phyloP scores from a whole-genome alignment of 1,140 invertebrate species.

The Zaprionus camerounensis region DNA sequence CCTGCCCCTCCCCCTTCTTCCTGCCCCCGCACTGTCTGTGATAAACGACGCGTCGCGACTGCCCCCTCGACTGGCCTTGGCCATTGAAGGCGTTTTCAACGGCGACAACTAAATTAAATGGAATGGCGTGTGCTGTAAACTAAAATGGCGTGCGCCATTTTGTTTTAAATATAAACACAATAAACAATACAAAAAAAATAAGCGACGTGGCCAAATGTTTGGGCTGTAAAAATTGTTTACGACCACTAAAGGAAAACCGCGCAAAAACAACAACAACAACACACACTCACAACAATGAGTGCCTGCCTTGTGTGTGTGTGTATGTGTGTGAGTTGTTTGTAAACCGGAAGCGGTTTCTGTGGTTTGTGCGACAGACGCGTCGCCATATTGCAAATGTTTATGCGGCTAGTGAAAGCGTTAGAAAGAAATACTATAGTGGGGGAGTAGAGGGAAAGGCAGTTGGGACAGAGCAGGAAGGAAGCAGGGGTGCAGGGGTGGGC shows the following conservation, averaged over 20 bases:
- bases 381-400: conserved; percentile 76
- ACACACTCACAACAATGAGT: conserved; percentile 19
- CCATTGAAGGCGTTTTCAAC: background rate
- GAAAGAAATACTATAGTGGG: background rate
- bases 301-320: conserved; percentile 23
- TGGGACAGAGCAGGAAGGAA: background rate
- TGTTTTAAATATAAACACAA: conserved; percentile 68
- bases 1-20: conserved; percentile 13
- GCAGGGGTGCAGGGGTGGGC: background rate
- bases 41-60: conserved; percentile 9
- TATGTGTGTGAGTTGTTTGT: conserved; percentile 29
- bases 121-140: conserved; percentile 63
- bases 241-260: conserved; percentile 76
- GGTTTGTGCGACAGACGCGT: conserved; percentile 51
- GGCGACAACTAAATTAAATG: conserved; percentile 53
- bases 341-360: conserved; percentile 40
- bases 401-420: conserved; percentile 34
- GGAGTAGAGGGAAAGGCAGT: background rate
- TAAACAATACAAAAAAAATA: conserved; percentile 67
- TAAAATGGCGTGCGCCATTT: conserved; percentile 53
- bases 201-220: conserved; percentile 68
- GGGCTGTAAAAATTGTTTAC: conserved; percentile 79
- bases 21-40: background rate
- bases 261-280: conserved; percentile 43
- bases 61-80: background rate